Evolutionary conservation across 1,140 invertebrate species (phyloP), one percentile per base, ranked within the genome.

Genomic region (Cydia pomonella): DNA sequence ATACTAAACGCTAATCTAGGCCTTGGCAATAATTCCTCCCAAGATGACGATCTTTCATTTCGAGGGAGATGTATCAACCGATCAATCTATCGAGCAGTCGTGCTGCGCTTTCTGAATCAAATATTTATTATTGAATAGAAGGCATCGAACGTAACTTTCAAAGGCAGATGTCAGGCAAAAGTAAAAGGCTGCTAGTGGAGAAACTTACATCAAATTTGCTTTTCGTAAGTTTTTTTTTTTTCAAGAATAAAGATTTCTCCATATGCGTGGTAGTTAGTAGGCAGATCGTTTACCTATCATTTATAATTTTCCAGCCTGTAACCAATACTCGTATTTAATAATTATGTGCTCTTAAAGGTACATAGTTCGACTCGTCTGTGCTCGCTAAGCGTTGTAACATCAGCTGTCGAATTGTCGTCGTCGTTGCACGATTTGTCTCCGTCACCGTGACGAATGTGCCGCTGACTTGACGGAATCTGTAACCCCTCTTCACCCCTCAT

Each of bases 31-130:
- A 75, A 79, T 75, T 74, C 72, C 73, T 76, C 76, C 75, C 75
- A 76, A 74, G 69, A 77, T 73, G 71, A 66, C 69, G 66, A 81
- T 79, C 80, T 79, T 77, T 79, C 77, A 79, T 79, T 79, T 79
- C 73, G 76, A 74, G 50, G 21, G 75, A 64, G 78, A 82, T 81
- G 79, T 82, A 79, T 76, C 73, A n/a, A n/a, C 72, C 78, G 74
- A 82, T 82, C 81, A 79, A 82, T 82, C 79, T 76, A 69, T 72
- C 75, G 80, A 29, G 50, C 33, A 50, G 33, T 64, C 73, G 71
- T 72, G 74, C 53, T 73, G 74, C 4, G 44, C 16, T 5, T 47
- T 47, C 44, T 47, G 44, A n/a, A n/a, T 13, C 16, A 47, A n/a
- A 16, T 47, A 47, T 47, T 47, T n/a, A n/a, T 16, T 47, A 16